Evolutionary conservation across 1,140 invertebrate genomes (phyloP).

Genomic region (Atta cephalotes): DNA sequence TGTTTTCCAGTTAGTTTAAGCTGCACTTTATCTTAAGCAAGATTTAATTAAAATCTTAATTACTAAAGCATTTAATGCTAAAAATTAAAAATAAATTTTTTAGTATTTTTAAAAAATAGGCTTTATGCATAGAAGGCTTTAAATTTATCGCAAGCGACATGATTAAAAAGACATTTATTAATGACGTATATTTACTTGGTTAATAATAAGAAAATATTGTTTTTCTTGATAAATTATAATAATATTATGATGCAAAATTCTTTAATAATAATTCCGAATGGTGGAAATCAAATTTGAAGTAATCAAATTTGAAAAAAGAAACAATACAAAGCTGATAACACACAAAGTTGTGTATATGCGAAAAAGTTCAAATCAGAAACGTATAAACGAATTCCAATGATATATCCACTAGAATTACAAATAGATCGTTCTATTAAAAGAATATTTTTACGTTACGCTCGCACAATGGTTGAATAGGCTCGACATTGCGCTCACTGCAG

Average conservation of each 20-base stretch:
- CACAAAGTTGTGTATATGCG: background rate
- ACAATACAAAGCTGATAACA: background rate
- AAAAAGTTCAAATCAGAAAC: slow-evolving; percentile 22
- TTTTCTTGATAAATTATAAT: background rate
- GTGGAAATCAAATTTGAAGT: background rate
- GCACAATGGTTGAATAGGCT: slow-evolving; percentile 53
- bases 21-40: slow-evolving; percentile 52
- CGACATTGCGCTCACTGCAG: slow-evolving; percentile 23
- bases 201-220: background rate
- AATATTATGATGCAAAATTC: background rate
- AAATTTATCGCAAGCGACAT: background rate
- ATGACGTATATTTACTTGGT: background rate
- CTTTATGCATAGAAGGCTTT: background rate
- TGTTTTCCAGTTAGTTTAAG: slow-evolving; percentile 63
- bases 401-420: slow-evolving; percentile 46
- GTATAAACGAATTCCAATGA: slow-evolving; percentile 30
- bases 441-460: slow-evolving; percentile 49
- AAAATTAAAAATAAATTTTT: slow-evolving; percentile 44
- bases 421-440: slow-evolving; percentile 61
- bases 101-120: slow-evolving; percentile 11
- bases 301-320: background rate
- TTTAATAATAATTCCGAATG: background rate
- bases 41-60: slow-evolving; percentile 63
- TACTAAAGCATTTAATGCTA: slow-evolving; percentile 55
- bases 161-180: background rate